Evolutionary conservation across 2,797 vertebrate species (phyloP).

Genomic region (Meriones psammophilus): DNA sequence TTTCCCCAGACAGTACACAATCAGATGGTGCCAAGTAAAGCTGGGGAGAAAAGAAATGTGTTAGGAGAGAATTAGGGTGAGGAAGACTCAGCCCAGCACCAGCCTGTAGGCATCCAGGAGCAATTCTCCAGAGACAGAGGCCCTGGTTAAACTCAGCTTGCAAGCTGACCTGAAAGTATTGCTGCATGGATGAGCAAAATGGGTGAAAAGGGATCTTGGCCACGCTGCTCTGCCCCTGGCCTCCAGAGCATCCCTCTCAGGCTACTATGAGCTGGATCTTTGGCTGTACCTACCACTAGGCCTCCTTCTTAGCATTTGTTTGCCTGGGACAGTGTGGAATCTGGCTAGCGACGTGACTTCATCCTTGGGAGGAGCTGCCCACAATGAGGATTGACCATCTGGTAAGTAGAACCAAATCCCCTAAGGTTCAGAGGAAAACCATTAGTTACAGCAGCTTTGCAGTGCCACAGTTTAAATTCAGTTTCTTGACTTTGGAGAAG

Average conservation of each 20-base stretch:
- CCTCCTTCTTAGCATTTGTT: background rate
- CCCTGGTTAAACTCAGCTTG: conserved; percentile 32
- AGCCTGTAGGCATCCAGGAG: conserved; percentile 69
- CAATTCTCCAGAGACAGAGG: background rate
- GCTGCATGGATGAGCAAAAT: background rate
- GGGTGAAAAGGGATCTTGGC: background rate
- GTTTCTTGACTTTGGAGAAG: too few species aligned
- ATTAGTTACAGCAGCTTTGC: too few species aligned
- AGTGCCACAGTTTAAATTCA: too few species aligned
- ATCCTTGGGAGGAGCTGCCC: background rate
- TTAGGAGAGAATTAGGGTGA: conserved; percentile 77
- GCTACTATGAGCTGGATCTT: too few species aligned
- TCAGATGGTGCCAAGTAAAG: conserved; percentile 68
- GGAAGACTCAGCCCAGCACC: conserved; percentile 75
- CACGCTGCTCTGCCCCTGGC: background rate
- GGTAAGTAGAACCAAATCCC: background rate
- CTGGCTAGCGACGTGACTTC: background rate
- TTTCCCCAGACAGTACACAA: conserved; percentile 71
- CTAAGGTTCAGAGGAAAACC: background rate
- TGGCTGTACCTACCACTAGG: background rate
- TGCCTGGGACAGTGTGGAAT: too few species aligned
- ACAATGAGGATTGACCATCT: background rate
- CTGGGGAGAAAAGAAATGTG: conserved; percentile 59
- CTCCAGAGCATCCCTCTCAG: background rate
- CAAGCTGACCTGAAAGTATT: conserved; percentile 1